Conservation (phyloP, 2,113 vertebrate genomes). For the Prietella phreatophila region DNA sequence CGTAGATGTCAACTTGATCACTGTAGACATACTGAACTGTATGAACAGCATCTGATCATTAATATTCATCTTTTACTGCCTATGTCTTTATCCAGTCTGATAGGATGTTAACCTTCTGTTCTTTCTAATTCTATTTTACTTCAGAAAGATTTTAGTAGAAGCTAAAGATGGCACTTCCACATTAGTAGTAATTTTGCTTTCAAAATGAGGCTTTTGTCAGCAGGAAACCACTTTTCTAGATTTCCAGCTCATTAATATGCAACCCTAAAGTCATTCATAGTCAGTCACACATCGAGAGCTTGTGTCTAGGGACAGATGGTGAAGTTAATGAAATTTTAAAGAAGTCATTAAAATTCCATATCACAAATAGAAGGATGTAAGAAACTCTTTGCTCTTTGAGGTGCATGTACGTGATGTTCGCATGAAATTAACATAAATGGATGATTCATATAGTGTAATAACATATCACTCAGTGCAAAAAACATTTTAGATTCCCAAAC, state of each 20-base stretch:
- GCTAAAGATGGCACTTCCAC: neutral
- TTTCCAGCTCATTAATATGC: constrained; percentile 22
- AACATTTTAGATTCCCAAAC: too few species aligned
- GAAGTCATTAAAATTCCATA: constrained; percentile 16
- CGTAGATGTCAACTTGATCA: neutral
- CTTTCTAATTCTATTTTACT: neutral
- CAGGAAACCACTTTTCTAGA: neutral
- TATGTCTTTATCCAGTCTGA: neutral
- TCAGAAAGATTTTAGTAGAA: neutral
- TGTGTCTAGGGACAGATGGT: constrained; percentile 30
- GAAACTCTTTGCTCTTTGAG: neutral
- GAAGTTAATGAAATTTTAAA: constrained; percentile 24
- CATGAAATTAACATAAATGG: neutral
- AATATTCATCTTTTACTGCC: neutral
- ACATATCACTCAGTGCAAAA: neutral
- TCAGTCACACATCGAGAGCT: constrained; percentile 8
- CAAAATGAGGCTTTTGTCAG: neutral
- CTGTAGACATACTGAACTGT: neutral
- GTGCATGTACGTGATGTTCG: neutral
- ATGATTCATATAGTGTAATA: neutral
- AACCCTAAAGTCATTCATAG: neutral
- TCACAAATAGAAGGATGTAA: neutral
- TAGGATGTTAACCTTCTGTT: constrained; percentile 6
- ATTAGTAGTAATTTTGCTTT: neutral
- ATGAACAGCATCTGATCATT: neutral